A percentile compares a stretch with the other conserved stretches of the same genome.
Evolutionary conservation across 2,113 vertebrate species (phyloP).

Genomic region (Thamnophis sirtalis): DNA sequence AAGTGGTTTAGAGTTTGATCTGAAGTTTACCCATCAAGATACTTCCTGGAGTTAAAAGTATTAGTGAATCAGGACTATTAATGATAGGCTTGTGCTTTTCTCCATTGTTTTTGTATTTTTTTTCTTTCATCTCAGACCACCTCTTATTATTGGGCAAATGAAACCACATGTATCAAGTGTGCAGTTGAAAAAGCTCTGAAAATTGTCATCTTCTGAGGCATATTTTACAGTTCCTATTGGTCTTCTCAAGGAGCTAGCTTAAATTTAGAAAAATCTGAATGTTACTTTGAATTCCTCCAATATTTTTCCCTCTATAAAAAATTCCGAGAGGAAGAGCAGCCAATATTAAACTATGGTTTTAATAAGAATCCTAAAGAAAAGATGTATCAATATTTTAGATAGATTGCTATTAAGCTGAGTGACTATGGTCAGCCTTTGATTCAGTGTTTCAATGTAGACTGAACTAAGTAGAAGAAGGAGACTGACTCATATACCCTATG

Average conservation of each 20-base stretch:
- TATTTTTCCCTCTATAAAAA: background rate
- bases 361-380: background rate
- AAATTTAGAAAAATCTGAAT: conserved; percentile 4
- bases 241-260: conserved; percentile 20
- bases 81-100: conserved; percentile 29
- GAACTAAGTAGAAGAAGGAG: background rate
- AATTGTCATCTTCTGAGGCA: background rate
- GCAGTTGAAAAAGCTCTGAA: conserved; percentile 37
- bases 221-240: conserved; percentile 12
- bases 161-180: conserved; percentile 36
- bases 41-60: conserved; percentile 55
- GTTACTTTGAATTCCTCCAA: background rate
- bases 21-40: conserved; percentile 53
- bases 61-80: conserved; percentile 43
- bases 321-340: background rate
- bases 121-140: conserved; percentile 51
- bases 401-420: background rate
- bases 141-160: conserved; percentile 35
- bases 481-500: background rate
- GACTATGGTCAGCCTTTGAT: background rate
- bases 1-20: conserved; percentile 53
- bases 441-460: background rate
- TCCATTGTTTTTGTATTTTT: conserved; percentile 54
- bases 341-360: background rate
- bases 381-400: background rate